Conservation (phyloP, 2,113 vertebrate genomes). For the Gymnocephalus cernua region DNA sequence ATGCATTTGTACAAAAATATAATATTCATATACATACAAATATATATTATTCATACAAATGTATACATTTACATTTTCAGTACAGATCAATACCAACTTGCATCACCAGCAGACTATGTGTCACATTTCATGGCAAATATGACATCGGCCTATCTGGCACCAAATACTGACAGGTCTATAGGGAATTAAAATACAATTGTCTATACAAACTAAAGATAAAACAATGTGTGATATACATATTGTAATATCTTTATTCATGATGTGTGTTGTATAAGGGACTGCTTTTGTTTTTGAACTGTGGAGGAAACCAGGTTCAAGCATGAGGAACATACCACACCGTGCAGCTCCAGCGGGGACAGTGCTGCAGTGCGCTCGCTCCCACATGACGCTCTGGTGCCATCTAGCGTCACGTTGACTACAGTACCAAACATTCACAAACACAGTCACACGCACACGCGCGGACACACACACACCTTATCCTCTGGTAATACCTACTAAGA, state of each 20-base stretch:
- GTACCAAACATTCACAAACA: neutral
- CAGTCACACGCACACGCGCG: neutral
- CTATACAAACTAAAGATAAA: neutral
- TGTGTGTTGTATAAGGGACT: no score
- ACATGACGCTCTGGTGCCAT: constrained; percentile 74
- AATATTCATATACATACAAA: neutral
- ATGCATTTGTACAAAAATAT: neutral
- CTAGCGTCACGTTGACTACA: constrained; percentile 61
- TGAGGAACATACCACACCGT: no score
- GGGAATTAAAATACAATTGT: neutral
- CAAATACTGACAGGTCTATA: neutral
- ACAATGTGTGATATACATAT: neutral
- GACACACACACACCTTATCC: neutral
- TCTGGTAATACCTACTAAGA: no score
- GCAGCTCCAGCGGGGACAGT: neutral
- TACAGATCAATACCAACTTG: neutral
- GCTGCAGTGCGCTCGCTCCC: neutral
- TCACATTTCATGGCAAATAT: no score
- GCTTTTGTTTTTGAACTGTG: neutral
- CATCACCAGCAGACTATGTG: neutral
- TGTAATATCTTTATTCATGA: neutral
- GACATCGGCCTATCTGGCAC: neutral
- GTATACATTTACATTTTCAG: neutral
- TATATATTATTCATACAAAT: neutral
- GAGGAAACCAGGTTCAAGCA: no score